Conservation (phyloP, 2,113 vertebrate genomes). For the Aepyceros melampus region DNA sequence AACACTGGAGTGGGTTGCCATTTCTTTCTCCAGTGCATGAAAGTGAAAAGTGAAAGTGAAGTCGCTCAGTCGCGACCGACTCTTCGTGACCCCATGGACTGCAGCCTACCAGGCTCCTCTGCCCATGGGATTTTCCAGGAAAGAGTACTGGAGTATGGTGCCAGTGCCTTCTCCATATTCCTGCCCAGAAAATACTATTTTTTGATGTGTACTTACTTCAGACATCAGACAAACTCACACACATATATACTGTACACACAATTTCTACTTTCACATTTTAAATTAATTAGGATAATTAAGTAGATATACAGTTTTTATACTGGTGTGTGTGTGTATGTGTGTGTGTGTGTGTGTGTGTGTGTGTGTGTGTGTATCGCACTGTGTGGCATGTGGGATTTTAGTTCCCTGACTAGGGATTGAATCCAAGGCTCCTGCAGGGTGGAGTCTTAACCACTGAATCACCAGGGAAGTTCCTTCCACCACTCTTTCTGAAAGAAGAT, state of each 20-base stretch:
- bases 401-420: not conserved
- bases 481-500: not conserved
- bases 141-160: too few species aligned
- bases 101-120: too few species aligned
- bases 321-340: not conserved
- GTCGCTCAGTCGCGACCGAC: too few species aligned
- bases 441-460: not conserved
- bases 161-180: too few species aligned
- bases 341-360: not conserved
- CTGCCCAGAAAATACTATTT: not conserved
- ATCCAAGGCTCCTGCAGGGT: not conserved
- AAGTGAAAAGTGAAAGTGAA: too few species aligned
- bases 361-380: not conserved
- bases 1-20: too few species aligned
- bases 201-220: not conserved
- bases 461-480: not conserved
- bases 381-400: not conserved
- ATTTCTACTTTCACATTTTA: not conserved
- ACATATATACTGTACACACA: not conserved
- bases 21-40: too few species aligned
- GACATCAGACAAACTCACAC: not conserved
- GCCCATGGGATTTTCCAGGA: too few species aligned
- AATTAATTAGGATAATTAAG: not conserved
- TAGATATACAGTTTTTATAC: not conserved
- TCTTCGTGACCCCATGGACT: too few species aligned